Evolutionary conservation across 2,797 vertebrate species (phyloP).

Genomic region (Chaenodraco wilsoni): DNA sequence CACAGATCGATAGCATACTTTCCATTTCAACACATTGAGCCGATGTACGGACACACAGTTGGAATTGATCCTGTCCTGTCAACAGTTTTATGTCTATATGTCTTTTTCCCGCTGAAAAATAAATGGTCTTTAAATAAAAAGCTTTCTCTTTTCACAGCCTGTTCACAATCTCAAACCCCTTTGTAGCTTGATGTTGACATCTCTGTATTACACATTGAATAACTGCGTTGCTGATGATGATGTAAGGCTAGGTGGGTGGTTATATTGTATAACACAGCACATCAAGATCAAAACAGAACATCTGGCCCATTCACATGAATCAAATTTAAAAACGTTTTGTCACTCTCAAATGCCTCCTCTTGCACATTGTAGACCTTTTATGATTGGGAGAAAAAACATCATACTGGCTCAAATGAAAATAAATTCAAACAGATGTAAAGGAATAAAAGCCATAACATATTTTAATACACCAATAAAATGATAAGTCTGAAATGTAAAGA

Average conservation of each 20-base stretch:
- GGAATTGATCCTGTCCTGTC: conserved; percentile 78
- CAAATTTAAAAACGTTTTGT: conserved; percentile 27
- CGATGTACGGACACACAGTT: conserved; percentile 74
- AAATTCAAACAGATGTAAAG: conserved; percentile 31
- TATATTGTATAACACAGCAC: conserved; percentile 32
- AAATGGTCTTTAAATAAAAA: conserved; percentile 52
- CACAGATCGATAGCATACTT: conserved; percentile 83
- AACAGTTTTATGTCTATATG: conserved; percentile 65
- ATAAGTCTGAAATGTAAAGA: conserved; percentile 43
- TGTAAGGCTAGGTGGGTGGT: conserved; percentile 45
- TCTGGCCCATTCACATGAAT: conserved; percentile 57
- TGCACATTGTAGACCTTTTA: conserved; percentile 28
- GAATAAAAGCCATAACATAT: conserved; percentile 47
- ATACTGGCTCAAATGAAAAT: conserved; percentile 42
- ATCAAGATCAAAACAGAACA: conserved; percentile 57
- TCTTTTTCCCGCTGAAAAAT: conserved; percentile 54
- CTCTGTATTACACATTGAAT: conserved; percentile 46
- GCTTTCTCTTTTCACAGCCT: conserved; percentile 16
- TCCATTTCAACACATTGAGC: conserved; percentile 79
- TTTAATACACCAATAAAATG: conserved; percentile 56
- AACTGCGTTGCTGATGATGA: conserved; percentile 41
- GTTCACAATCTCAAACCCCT: conserved; percentile 36
- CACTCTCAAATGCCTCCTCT: conserved; percentile 28
- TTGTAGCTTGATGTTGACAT: conserved; percentile 44
- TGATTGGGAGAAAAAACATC: conserved; percentile 25